A percentile compares a stretch with the other conserved stretches of the same genome.
phyloP scores from a whole-genome alignment of 2,888 invertebrate species.

The Theristus sp. region DNA sequence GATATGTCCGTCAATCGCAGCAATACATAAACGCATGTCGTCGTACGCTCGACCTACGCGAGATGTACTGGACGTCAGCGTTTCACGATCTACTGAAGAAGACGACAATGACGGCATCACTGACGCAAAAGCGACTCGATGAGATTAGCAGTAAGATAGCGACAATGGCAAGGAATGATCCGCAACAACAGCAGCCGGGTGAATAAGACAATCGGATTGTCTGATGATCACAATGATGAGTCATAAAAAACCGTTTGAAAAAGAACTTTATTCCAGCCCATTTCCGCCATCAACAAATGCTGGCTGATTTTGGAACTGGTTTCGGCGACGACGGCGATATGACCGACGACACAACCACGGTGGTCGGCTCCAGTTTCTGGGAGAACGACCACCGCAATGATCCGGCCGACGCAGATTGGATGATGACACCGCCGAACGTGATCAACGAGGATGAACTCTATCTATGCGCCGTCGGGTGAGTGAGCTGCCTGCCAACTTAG shows the following conservation, averaged over 20 bases:
- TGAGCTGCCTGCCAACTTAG: too few species aligned
- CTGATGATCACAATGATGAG: not conserved
- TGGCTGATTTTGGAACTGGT: not conserved
- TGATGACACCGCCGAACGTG: not conserved
- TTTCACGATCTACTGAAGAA: conserved; percentile 8
- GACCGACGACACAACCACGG: not conserved
- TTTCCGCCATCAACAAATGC: not conserved
- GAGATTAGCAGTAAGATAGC: not conserved
- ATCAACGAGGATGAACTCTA: not conserved
- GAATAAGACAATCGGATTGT: not conserved
- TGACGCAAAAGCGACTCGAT: not conserved
- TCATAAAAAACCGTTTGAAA: not conserved
- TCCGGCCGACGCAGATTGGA: not conserved
- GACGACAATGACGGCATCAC: not conserved
- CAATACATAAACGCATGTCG: conserved; percentile 9
- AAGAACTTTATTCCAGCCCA: not conserved
- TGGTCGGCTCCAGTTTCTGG: not conserved
- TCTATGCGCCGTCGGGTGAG: not conserved
- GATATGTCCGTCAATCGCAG: conserved; percentile 3
- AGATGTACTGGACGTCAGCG: conserved; percentile 4
- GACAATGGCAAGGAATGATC: not conserved
- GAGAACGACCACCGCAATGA: not conserved
- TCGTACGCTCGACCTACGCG: not conserved
- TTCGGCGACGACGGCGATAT: not conserved
- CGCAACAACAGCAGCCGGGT: too few species aligned